Base-by-base conservation (phyloP, 30 jellyfish, hydroid and myxozoan genomes). In the Haliclystus octoradiatus region DNA sequence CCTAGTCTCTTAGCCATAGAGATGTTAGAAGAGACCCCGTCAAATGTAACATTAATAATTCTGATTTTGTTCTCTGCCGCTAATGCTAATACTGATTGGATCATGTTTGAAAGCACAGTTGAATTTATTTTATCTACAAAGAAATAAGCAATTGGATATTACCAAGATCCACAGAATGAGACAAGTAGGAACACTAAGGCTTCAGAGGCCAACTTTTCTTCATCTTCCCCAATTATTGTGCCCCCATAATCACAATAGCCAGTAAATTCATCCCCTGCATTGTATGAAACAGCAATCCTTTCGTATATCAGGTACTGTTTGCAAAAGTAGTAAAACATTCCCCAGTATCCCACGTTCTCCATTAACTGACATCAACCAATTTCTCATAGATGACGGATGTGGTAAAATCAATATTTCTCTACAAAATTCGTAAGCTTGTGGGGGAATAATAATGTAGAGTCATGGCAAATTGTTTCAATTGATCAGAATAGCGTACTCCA, bases 241-340 rank as follows among this genome's bases (percentile, higher is more conserved):
- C 62, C 30, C 2, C 79, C 72, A 47, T 75, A 75, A 34, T 65
- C 79, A 65, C 64, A 71, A 63, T 51, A 50, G 15, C 87, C 87
- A 34, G n/a, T n/a, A n/a, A n/a, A n/a, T n/a, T n/a, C n/a, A n/a
- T n/a, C n/a, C n/a, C n/a, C n/a, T n/a, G n/a, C n/a, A n/a, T n/a
- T n/a, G n/a, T n/a, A n/a, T n/a, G n/a, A n/a, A n/a, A n/a, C n/a
- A n/a, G n/a, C n/a, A n/a, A n/a, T n/a, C n/a, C n/a, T n/a, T n/a
- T n/a, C n/a, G n/a, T n/a, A n/a, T n/a, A n/a, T n/a, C n/a, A n/a
- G n/a, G n/a, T n/a, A n/a, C n/a, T n/a, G n/a, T n/a, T n/a, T n/a
- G n/a, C n/a, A n/a, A n/a, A n/a, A n/a, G n/a, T n/a, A n/a, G n/a
- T n/a, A n/a, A n/a, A n/a, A n/a, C n/a, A n/a, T n/a, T n/a, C n/a